phyloP scores from a whole-genome alignment of 1,140 invertebrate species.

The Globodera ellingtonae region DNA sequence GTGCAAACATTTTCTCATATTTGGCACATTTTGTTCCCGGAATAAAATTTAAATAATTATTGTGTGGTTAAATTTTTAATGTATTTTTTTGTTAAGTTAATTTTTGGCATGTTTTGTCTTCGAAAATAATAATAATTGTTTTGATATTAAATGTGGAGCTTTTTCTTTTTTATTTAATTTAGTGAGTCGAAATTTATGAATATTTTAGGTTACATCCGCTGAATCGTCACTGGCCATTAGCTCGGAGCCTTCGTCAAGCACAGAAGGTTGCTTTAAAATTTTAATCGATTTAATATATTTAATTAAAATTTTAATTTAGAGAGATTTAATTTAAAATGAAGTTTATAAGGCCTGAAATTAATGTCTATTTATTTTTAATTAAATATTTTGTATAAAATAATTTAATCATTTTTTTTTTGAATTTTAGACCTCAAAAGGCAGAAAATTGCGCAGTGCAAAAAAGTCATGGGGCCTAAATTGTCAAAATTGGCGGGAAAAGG shows the following conservation, averaged over 20 bases:
- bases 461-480: slow-evolving; percentile 6
- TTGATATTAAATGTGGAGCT: no score
- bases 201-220: not conserved
- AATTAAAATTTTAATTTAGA: no score
- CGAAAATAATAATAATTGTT: not conserved
- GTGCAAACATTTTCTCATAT: slow-evolving; percentile 55
- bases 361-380: no score
- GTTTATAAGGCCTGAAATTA: no score
- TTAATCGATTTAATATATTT: not conserved
- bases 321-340: no score
- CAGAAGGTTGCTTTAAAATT: slow-evolving; percentile 11
- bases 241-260: slow-evolving; percentile 14
- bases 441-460: slow-evolving; percentile 15
- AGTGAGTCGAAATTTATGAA: not conserved
- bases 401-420: not conserved
- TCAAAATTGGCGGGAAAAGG: slow-evolving; percentile 3
- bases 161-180: not conserved
- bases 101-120: not conserved
- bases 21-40: no score
- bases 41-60: not conserved
- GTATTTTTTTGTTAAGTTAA: not conserved
- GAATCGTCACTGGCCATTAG: not conserved
- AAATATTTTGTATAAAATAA: not conserved
- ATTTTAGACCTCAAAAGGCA: slow-evolving; percentile 31
- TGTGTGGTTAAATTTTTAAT: not conserved